These are phyloP conservation scores for Oeneis ivallda DNA, from an alignment of 2,888 invertebrate species.

Conservation along the genomic window DNA sequence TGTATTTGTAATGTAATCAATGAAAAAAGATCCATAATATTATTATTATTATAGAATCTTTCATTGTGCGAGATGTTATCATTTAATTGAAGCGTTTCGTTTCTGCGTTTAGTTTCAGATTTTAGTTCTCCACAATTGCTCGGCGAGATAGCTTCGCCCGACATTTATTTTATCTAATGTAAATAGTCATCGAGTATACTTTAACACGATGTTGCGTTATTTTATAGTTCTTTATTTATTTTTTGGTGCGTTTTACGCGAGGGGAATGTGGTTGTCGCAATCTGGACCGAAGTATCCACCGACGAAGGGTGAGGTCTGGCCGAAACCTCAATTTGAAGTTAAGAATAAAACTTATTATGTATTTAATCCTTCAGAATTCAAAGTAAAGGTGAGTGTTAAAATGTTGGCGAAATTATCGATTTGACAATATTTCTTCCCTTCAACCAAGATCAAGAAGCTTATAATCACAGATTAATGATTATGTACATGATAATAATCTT, in stretches of 20 bases:
- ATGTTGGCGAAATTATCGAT: conserved; percentile 32
- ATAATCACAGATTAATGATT: too few relatives aligned
- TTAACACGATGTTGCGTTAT: conserved; percentile 24
- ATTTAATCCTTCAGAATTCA: conserved; percentile 72
- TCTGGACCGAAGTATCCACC: conserved; percentile 77
- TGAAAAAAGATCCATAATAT: too few relatives aligned
- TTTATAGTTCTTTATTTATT: conserved; percentile 20
- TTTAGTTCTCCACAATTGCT: not conserved
- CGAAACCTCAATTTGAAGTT: conserved; percentile 80
- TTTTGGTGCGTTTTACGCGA: conserved; percentile 21
- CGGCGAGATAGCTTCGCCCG: not conserved
- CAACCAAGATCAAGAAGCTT: not conserved
- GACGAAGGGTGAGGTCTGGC: conserved; percentile 86
- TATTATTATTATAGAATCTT: too few relatives aligned
- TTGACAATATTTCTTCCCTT: conserved; percentile 8
- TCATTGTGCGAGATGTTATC: conserved; percentile 14
- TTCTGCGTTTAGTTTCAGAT: not conserved
- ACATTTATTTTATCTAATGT: not conserved
- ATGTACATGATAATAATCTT: too few relatives aligned
- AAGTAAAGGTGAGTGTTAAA: conserved; percentile 66
- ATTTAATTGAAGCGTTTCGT: not conserved
- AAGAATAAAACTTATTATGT: conserved; percentile 64
- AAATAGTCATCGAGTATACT: not conserved
- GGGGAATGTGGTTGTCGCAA: conserved; percentile 46
- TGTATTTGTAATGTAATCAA: too few relatives aligned